Evolutionary conservation across 1,140 invertebrate species (phyloP).

Genomic region (Anastrepha ludens): DNA sequence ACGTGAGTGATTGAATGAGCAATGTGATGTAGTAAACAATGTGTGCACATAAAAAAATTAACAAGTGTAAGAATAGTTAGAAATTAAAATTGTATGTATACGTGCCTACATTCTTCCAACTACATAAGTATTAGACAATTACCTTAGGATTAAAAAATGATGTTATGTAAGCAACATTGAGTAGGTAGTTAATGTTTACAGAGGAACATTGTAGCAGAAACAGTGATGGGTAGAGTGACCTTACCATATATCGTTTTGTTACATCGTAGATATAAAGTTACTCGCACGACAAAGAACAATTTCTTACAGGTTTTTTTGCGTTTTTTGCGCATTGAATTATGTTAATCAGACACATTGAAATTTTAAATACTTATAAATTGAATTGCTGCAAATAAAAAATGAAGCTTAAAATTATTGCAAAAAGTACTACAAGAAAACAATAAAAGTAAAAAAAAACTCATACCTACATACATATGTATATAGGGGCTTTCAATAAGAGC

Average conservation of each 20-base stretch:
- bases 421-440: no score
- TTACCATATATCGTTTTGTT: neutral
- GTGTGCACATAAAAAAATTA: neutral
- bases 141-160: slow-evolving; percentile 3
- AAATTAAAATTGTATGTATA: slow-evolving; percentile 21
- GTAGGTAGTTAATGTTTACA: neutral
- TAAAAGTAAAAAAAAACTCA: no score
- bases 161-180: neutral
- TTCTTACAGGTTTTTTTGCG: no score
- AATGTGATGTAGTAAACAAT: neutral
- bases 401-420: no score
- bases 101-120: slow-evolving; percentile 13
- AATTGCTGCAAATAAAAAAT: no score
- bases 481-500: no score
- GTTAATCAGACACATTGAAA: no score
- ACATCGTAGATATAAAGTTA: neutral
- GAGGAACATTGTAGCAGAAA: neutral
- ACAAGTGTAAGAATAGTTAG: neutral
- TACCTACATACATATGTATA: no score
- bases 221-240: neutral
- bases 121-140: slow-evolving; percentile 18
- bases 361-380: no score
- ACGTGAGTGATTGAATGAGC: neutral
- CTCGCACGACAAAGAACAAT: neutral
- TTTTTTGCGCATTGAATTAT: no score